Base-by-base conservation (phyloP, 2,888 invertebrate species). In the Dryocosmus kuriphilus region DNA sequence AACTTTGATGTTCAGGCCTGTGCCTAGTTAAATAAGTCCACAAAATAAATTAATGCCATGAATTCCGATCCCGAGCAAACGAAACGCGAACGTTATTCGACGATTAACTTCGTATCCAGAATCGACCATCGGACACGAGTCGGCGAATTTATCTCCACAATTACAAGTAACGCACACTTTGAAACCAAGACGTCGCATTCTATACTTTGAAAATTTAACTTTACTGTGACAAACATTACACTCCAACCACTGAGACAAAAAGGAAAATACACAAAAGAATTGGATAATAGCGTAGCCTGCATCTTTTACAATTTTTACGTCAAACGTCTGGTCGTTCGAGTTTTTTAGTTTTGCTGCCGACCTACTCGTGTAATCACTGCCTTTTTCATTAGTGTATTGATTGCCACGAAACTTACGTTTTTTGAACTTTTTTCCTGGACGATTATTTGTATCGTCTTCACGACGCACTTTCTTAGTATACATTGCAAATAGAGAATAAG, bases 61-160 rank as follows among this genome's bases (percentile, higher is more conserved):
- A 8, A 19, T 0, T 1, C 24, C 61, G 8, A 61, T 8, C 0
- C 61, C 61, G 14, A 61, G 24, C 1, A 61, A 61, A 0, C 41
- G 67, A 30, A 35, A 32, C 9, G 38, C 67, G 22, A n/a, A 38
- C 7, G 38, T 41, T 1, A 67, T 81, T 78, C 19, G 80, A 73
- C 46, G 78, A 79, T 83, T 82, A n/a, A 84, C 75, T 83, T 84
- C 84, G 38, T 80, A 83, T 14, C 74, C 82, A 74, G 71, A 79
- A 24, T n/a, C 19, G 27, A 84, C 81, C 62, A 77, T 63, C 7
- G 77, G 79, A 62, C 82, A 79, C 38, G 84, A 84, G 35, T 81
- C 41, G 62, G 82, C 81, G 60, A 73, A 79, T 67, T 51, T 82
- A 57, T 79, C 79, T 24, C 74, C 80, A 38, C 82, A 83, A 1